These are phyloP conservation scores for Trichosurus vulpecula DNA, from an alignment of 2,797 vertebrate species.

Conservation along the genomic window DNA sequence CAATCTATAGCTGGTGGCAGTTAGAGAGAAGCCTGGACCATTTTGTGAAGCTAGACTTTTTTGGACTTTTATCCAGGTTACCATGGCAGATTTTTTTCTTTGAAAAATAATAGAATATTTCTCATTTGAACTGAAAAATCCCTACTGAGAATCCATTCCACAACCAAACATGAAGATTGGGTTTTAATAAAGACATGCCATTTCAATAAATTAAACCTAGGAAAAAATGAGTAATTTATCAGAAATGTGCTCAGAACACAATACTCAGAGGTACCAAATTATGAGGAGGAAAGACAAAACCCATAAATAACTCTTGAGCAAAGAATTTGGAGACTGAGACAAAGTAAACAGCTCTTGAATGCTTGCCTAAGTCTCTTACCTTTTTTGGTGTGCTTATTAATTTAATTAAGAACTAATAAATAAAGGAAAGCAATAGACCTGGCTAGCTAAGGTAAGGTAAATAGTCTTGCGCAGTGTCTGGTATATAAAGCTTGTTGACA, in stretches of 20 bases:
- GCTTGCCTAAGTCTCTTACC: neutral
- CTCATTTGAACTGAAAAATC: neutral
- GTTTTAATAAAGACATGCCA: neutral
- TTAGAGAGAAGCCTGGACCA: neutral
- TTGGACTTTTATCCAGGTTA: slow-evolving; percentile 35
- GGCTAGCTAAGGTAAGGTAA: neutral
- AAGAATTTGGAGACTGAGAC: neutral
- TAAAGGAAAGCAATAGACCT: neutral
- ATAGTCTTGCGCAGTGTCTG: neutral
- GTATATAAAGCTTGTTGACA: neutral
- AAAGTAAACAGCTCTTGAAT: neutral
- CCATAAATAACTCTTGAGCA: neutral
- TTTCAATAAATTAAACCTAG: neutral
- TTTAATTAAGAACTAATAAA: neutral
- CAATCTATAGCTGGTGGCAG: neutral
- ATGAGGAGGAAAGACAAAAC: neutral
- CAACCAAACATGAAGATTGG: slow-evolving; percentile 61
- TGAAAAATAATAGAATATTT: neutral
- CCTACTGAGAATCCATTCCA: neutral
- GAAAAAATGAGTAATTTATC: neutral
- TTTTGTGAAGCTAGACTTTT: slow-evolving; percentile 73
- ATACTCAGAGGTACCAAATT: neutral
- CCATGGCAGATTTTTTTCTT: neutral
- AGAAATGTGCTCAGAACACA: neutral
- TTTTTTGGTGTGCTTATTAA: neutral